Percentiles rank a stretch among this genome's conserved stretches.
These are phyloP conservation scores for Caprella mutica DNA, from an alignment of 2,888 invertebrate species.

Conservation along the genomic window DNA sequence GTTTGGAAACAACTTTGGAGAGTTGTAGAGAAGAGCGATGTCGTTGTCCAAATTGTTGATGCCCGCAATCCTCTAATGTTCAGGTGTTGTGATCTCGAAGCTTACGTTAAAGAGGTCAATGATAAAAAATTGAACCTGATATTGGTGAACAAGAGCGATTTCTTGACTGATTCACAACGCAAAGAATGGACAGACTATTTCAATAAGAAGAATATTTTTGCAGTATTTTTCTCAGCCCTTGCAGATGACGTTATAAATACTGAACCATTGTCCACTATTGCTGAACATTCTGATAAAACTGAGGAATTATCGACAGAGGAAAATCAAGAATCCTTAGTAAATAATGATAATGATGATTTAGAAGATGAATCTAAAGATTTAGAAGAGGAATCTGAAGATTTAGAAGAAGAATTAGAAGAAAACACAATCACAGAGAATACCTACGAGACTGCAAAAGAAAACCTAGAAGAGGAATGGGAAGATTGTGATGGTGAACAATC, in stretches of 20 bases:
- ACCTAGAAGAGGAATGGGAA: too few species aligned
- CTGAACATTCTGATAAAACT: too few species aligned
- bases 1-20: conserved; percentile 98
- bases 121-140: conserved; percentile 63
- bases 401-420: background rate
- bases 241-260: background rate
- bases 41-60: conserved; percentile 88
- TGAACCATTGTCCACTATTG: too few species aligned
- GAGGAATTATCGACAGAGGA: too few species aligned
- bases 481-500: too few species aligned
- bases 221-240: conserved; percentile 85
- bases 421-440: background rate
- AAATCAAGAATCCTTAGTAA: too few species aligned
- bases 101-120: conserved; percentile 67
- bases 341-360: conserved; percentile 13
- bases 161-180: conserved; percentile 67
- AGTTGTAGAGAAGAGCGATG: conserved; percentile 88
- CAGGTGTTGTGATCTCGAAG: conserved; percentile 80
- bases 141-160: conserved; percentile 91
- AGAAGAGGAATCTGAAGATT: conserved; percentile 34
- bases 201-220: conserved; percentile 52
- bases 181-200: conserved; percentile 78
- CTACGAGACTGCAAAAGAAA: too few species aligned
- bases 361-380: conserved; percentile 26
- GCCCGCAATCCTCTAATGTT: conserved; percentile 90